Evolutionary conservation across 2,797 vertebrate genomes (phyloP), one percentile per base, ranked within the genome.

Genomic region (Morelia viridis): DNA sequence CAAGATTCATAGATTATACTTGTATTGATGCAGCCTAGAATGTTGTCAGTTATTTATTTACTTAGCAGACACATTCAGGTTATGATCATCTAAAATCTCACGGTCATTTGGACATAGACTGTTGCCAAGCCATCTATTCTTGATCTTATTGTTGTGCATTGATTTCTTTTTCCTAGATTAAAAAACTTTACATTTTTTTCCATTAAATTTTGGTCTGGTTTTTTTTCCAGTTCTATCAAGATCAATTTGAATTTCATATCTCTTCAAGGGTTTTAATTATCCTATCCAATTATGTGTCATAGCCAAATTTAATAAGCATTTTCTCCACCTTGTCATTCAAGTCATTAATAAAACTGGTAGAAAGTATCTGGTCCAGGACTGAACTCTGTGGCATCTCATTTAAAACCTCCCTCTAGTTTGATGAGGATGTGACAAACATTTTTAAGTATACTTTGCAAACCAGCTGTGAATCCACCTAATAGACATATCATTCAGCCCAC

Each of bases 281-380:
- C 41, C 9, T 46, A 46, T 46, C 41, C 19, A 64, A 0, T 62
- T 94, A 91, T 85, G 62, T 92, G 53, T 92, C 1, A n/a, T 64
- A 35, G 85, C 2, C 41, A 93, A n/a, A 41, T 88, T 93, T 86
- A n/a, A 28, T 91, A 12, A 0, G 0, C 26, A 0, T 61, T 4
- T 86, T 62, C 90, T 90, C 22, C 91, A 50, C 91, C 93, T 31
- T n/a, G 87, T 91, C 22, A 41, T 89, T 26, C 50, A 91, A 15
- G 26, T 58, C 88, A 89, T 84, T 60, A 92, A 89, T 84, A 11
- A 89, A 94, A 94, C 93, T 28, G 41, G 83, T 0, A 91, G 26
- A 62, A 28, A 91, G 2, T 84, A 92, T 1, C 61, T 86, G 92
- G 85, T 9, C 91, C 2, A 92, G 85, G n/a, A 89, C 41, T 87